phyloP scores from a whole-genome alignment of 2,113 vertebrate species.

The Podarcis muralis region DNA sequence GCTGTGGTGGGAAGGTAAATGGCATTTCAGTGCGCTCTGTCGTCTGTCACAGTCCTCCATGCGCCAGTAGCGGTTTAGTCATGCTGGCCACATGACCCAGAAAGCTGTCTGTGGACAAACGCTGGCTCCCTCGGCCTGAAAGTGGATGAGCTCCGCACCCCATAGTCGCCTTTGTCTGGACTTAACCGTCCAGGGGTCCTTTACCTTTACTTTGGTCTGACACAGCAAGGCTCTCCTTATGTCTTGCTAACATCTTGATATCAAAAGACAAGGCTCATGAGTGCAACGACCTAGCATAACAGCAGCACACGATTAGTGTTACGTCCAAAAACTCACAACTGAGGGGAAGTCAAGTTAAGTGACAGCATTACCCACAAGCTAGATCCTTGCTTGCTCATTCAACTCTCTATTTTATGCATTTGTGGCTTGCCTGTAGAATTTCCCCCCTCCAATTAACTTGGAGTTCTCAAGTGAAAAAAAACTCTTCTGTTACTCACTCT shows the following conservation, averaged over 20 bases:
- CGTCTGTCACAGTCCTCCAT: too few species aligned
- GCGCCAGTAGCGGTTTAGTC: too few species aligned
- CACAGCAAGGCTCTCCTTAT: too few species aligned
- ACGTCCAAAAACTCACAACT: neutral
- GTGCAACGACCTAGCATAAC: neutral
- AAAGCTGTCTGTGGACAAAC: too few species aligned
- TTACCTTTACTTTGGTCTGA: too few species aligned
- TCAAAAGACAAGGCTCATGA: neutral
- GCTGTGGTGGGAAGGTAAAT: too few species aligned
- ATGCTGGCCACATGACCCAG: too few species aligned
- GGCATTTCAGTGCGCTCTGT: too few species aligned
- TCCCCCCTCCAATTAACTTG: constrained; percentile 4
- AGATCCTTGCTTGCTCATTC: neutral
- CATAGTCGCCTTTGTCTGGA: too few species aligned
- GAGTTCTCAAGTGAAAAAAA: neutral
- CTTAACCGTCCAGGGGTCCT: too few species aligned
- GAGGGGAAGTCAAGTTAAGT: neutral
- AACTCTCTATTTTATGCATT: neutral
- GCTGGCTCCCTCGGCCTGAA: too few species aligned
- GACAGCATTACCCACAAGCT: neutral
- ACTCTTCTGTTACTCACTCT: neutral
- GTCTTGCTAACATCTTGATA: neutral
- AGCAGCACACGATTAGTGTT: neutral
- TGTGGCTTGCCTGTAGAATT: neutral
- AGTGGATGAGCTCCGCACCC: too few species aligned